These are phyloP conservation scores for Acronicta alni DNA, from an alignment of 2,888 invertebrate species.

Conservation along the genomic window DNA sequence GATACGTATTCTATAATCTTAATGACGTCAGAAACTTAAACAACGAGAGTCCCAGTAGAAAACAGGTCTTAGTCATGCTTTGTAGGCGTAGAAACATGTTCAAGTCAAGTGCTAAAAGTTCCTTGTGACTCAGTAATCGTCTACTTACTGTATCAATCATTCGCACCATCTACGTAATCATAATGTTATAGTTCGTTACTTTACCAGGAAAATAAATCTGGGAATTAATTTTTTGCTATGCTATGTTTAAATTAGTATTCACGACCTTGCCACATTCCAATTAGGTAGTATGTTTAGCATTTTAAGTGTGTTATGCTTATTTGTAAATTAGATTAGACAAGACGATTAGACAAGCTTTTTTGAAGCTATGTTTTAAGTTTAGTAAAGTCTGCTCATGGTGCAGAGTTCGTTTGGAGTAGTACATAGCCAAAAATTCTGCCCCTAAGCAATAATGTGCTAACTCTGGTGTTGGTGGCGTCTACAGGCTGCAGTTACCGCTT, in stretches of 20 bases:
- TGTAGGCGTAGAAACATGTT: conserved; percentile 11
- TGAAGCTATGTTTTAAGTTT: no score
- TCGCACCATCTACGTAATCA: neutral
- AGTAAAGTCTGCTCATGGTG: no score
- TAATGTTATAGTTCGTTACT: conserved; percentile 2
- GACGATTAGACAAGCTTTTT: no score
- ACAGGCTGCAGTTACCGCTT: no score
- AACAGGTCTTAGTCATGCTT: conserved; percentile 1
- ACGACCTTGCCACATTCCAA: conserved; percentile 14
- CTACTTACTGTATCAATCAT: no score
- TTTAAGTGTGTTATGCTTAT: neutral
- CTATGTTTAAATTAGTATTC: neutral
- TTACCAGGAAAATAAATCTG: conserved; percentile 38
- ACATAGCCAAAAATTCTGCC: no score
- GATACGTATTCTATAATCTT: neutral
- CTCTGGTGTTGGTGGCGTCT: no score
- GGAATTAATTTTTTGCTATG: neutral
- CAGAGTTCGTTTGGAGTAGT: no score
- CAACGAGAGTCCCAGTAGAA: neutral
- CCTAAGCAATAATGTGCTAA: no score
- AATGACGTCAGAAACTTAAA: neutral
- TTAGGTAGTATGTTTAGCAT: neutral
- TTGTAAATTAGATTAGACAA: no score
- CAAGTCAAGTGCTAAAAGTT: conserved; percentile 1
- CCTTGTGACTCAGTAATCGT: conserved; percentile 15